These are phyloP conservation scores for Anoplopoma fimbria DNA, from an alignment of 2,113 vertebrate species.

Conservation along the genomic window DNA sequence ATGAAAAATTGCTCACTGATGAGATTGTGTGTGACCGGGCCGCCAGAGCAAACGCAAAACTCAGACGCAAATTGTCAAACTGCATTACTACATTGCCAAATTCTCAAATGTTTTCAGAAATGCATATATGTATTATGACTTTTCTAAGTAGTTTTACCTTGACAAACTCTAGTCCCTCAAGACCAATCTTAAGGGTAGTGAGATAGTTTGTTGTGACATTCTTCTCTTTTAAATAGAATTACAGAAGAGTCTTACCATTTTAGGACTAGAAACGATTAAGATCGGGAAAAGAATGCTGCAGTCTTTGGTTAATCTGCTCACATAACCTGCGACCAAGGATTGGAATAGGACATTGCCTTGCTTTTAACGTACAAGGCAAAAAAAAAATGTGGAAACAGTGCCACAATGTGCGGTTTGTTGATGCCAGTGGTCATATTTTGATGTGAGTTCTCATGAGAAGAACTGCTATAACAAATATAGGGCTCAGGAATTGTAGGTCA, in stretches of 20 bases:
- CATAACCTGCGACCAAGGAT: neutral
- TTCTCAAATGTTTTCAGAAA: neutral
- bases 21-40: no score
- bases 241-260: neutral
- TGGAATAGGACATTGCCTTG: neutral
- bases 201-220: neutral
- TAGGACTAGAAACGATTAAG: neutral
- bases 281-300: neutral
- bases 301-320: neutral
- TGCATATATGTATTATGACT: no score
- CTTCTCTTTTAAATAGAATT: neutral
- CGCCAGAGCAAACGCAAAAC: no score
- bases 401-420: neutral
- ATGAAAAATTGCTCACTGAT: no score
- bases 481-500: conserved; percentile 11
- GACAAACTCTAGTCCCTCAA: no score
- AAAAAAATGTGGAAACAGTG: no score
- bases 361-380: neutral
- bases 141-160: no score
- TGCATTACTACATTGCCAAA: no score
- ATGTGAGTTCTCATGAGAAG: neutral
- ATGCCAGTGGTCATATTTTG: neutral
- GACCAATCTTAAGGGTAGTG: no score
- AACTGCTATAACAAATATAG: neutral
- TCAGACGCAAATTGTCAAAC: no score